Conservation (phyloP, 2,888 invertebrate genomes). For the Hoplodrina blanda region DNA sequence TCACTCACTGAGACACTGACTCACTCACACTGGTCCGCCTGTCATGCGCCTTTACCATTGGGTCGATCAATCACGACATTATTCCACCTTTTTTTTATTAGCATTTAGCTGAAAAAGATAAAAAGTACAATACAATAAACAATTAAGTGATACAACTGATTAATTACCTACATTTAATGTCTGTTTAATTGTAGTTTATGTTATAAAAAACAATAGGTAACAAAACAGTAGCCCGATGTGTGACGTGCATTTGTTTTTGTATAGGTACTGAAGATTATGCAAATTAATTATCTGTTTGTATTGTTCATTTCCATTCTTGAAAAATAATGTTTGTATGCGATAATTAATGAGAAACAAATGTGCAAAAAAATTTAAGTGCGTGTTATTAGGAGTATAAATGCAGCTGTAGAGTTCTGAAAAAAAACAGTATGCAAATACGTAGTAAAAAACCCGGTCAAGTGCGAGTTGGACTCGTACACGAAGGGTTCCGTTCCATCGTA, state of each 20-base stretch:
- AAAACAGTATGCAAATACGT: no score
- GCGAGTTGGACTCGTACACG: no score
- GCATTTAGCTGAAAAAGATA: slow-evolving; percentile 2
- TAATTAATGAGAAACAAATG: neutral
- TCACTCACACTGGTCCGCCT: no score
- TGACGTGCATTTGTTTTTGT: slow-evolving; percentile 5
- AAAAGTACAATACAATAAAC: slow-evolving; percentile 2
- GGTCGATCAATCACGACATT: no score
- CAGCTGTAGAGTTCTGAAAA: neutral
- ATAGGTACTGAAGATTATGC: neutral
- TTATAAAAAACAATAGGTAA: neutral
- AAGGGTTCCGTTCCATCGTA: no score
- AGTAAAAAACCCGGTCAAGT: neutral
- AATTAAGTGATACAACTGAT: slow-evolving; percentile 20
- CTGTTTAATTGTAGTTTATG: slow-evolving; percentile 8
- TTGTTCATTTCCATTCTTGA: slow-evolving; percentile 4
- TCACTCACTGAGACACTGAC: no score
- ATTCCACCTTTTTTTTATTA: no score
- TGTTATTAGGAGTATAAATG: neutral
- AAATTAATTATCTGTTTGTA: slow-evolving; percentile 13
- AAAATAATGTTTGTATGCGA: neutral
- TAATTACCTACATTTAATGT: slow-evolving; percentile 11
- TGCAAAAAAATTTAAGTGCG: neutral
- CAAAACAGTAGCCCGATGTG: neutral
- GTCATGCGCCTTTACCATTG: no score